Conservation (phyloP, 2,888 invertebrate genomes). For the Azorinus chamasolen region DNA sequence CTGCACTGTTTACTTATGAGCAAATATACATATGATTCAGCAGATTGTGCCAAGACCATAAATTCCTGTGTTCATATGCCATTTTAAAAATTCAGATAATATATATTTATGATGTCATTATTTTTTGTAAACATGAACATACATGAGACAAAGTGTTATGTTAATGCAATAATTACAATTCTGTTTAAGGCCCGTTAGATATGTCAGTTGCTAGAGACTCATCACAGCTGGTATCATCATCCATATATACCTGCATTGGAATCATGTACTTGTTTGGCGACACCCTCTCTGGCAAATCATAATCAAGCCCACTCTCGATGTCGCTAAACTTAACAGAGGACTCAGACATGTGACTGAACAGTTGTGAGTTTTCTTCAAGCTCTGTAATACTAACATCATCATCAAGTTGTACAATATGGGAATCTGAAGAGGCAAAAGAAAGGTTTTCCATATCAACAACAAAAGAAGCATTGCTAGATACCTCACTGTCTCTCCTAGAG, state of each 20-base stretch:
- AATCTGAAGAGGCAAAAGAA: constrained; percentile 38
- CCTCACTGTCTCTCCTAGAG: constrained; percentile 7
- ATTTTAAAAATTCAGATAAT: too few species aligned
- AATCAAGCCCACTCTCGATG: constrained; percentile 41
- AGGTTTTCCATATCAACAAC: constrained; percentile 57
- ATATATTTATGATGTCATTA: too few species aligned
- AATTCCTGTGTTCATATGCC: too few species aligned
- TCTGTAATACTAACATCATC: constrained; percentile 59
- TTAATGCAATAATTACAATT: constrained; percentile 16
- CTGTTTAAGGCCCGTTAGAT: constrained; percentile 30
- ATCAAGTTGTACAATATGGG: constrained; percentile 65
- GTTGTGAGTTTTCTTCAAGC: constrained; percentile 36
- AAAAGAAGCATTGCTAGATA: constrained; percentile 31
- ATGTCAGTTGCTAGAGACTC: constrained; percentile 41
- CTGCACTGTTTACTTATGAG: too few species aligned
- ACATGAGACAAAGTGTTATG: too few species aligned
- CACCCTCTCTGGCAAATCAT: constrained; percentile 40
- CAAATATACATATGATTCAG: too few species aligned
- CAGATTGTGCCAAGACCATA: too few species aligned
- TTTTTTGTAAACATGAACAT: too few species aligned
- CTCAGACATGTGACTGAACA: constrained; percentile 48
- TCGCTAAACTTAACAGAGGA: constrained; percentile 35
- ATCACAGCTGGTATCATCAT: constrained; percentile 67
- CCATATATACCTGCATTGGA: constrained; percentile 72
- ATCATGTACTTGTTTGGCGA: constrained; percentile 58